phyloP scores from a whole-genome alignment of 2,797 vertebrate genomes.

The Buphagus erythrorhynchus region DNA sequence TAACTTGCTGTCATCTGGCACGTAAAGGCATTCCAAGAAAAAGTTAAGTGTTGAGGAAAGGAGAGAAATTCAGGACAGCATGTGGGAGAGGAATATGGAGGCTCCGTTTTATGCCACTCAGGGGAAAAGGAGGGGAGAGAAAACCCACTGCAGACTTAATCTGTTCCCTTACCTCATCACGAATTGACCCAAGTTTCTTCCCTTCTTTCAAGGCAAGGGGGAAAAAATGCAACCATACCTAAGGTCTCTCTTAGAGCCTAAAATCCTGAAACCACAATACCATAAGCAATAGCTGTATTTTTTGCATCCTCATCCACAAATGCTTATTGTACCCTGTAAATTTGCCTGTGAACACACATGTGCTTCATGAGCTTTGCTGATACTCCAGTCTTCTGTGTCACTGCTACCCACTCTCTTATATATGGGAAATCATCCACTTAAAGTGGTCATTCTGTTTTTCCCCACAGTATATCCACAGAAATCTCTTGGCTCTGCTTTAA shows the following conservation, averaged over 20 bases:
- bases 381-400: not conserved
- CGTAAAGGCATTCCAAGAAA: conserved; percentile 78
- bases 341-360: not conserved
- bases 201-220: not conserved
- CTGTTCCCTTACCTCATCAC: conserved; percentile 64
- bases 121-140: conserved; percentile 67
- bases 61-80: conserved; percentile 82
- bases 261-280: not conserved
- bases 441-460: not conserved
- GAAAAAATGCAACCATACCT: rapidly evolving
- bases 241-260: not conserved
- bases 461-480: not conserved
- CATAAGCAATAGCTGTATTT: not conserved
- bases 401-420: not conserved
- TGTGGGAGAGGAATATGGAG: conserved; percentile 78
- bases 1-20: conserved; percentile 81
- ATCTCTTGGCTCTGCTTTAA: not conserved
- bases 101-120: conserved; percentile 74
- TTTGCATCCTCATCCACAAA: not conserved
- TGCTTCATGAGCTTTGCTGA: not conserved
- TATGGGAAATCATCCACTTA: not conserved
- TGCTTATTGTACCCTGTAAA: not conserved
- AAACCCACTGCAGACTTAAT: conserved; percentile 74
- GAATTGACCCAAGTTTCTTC: conserved; percentile 45
- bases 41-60: conserved; percentile 80